Conservation (phyloP, 2,888 invertebrate species). For the Octonoba sinensis region DNA sequence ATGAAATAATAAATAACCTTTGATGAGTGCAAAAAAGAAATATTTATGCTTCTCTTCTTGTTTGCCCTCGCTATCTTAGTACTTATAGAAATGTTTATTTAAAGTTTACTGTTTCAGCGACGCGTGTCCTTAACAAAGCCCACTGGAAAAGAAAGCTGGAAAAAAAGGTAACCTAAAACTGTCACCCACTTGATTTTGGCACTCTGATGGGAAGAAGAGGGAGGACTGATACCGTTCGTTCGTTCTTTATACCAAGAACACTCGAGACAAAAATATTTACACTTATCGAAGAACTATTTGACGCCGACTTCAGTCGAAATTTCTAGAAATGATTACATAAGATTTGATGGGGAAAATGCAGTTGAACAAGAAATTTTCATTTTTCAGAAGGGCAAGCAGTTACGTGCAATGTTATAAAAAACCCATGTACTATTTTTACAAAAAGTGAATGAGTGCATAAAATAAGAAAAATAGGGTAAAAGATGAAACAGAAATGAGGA, state of each 20-base stretch:
- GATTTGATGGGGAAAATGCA: background rate
- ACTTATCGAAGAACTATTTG: slow-evolving; percentile 31
- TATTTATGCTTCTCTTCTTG: background rate
- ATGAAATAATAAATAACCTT: no score
- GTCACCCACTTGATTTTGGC: slow-evolving; percentile 34
- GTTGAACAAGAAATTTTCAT: no score
- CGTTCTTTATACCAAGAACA: slow-evolving; percentile 45
- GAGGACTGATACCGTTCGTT: slow-evolving; percentile 35
- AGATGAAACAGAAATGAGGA: no score
- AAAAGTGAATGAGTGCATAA: no score
- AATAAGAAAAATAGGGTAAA: no score
- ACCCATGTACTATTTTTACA: no score
- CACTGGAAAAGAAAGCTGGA: slow-evolving; percentile 17
- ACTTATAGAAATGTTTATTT: slow-evolving; percentile 35
- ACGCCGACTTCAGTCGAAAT: slow-evolving; percentile 9
- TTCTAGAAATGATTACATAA: background rate
- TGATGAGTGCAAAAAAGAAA: no score
- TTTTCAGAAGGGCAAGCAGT: no score
- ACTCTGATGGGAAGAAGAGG: slow-evolving; percentile 28
- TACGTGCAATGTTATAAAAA: no score
- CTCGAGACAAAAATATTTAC: slow-evolving; percentile 64
- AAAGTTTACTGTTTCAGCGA: slow-evolving; percentile 16
- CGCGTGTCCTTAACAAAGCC: slow-evolving; percentile 39
- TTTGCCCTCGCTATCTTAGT: slow-evolving; percentile 33
- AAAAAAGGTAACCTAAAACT: slow-evolving; percentile 43